phyloP scores from a whole-genome alignment of 1,140 invertebrate species.

The Penaeus chinensis region DNA sequence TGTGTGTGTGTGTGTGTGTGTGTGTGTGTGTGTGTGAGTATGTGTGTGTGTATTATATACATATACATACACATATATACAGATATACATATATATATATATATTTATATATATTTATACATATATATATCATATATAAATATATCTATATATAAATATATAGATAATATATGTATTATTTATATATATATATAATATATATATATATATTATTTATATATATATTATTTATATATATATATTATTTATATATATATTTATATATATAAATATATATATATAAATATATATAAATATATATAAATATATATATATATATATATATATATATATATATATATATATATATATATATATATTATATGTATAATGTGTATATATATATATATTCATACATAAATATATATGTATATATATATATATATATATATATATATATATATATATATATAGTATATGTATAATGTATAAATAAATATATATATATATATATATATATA shows the following conservation, averaged over 20 bases:
- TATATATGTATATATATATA: slow-evolving; percentile 26
- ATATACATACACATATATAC: no score
- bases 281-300: slow-evolving; percentile 17
- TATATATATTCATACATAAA: slow-evolving; percentile 2
- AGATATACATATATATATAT: no score
- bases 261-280: not conserved
- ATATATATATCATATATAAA: not conserved
- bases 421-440: slow-evolving; percentile 30
- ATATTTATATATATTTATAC: not conserved
- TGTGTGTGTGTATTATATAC: no score
- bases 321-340: slow-evolving; percentile 21
- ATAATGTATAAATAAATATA: no score
- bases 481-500: not conserved
- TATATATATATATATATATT: slow-evolving; percentile 11
- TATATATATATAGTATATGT: not conserved
- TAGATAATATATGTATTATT: slow-evolving; percentile 13
- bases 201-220: not conserved
- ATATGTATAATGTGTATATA: not conserved
- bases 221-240: no score
- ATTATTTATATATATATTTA: not conserved
- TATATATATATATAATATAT: slow-evolving; percentile 17
- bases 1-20: no score
- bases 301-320: slow-evolving; percentile 21
- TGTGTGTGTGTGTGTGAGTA: no score
- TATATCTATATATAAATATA: slow-evolving; percentile 18